A percentile compares a stretch with the other conserved stretches of the same genome.
Conservation (phyloP, 1,140 invertebrate genomes). For the Brachionus asplanchnoidis region DNA sequence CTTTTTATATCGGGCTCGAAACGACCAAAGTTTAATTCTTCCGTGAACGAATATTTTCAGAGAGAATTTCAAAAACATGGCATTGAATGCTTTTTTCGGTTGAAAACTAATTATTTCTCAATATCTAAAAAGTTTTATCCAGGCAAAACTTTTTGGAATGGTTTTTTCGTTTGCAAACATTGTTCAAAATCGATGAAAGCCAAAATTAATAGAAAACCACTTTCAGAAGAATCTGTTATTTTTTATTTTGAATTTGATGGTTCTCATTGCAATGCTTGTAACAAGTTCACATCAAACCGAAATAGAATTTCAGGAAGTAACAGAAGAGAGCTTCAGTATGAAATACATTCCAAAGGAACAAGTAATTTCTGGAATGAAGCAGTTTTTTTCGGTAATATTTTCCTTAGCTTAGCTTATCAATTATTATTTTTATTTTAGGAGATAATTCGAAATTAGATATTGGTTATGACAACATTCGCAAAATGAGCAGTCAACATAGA, state of each 20-base stretch:
- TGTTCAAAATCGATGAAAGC: neutral
- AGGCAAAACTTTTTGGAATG: neutral
- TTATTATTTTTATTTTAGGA: too few species aligned
- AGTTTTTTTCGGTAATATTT: neutral
- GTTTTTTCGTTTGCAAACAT: neutral
- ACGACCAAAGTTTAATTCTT: too few species aligned
- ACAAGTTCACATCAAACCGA: neutral
- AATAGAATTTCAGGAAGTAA: too few species aligned
- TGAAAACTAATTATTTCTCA: too few species aligned
- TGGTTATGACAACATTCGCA: too few species aligned
- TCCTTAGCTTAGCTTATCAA: neutral
- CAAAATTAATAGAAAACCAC: neutral
- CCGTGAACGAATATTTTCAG: too few species aligned
- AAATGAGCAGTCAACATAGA: too few species aligned
- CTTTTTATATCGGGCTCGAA: too few species aligned
- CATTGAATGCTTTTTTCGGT: too few species aligned
- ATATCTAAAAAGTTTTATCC: neutral
- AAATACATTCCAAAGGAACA: neutral
- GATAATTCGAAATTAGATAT: too few species aligned
- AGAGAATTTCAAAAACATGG: too few species aligned
- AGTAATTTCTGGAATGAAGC: neutral
- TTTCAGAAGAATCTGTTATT: neutral
- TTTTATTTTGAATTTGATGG: neutral
- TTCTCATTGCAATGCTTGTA: too few species aligned
- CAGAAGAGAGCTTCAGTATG: neutral